These are phyloP conservation scores for Tethya wilhelma DNA, from an alignment of 37 sponge, comb jelly and placozoan genomes.

Conservation along the genomic window DNA sequence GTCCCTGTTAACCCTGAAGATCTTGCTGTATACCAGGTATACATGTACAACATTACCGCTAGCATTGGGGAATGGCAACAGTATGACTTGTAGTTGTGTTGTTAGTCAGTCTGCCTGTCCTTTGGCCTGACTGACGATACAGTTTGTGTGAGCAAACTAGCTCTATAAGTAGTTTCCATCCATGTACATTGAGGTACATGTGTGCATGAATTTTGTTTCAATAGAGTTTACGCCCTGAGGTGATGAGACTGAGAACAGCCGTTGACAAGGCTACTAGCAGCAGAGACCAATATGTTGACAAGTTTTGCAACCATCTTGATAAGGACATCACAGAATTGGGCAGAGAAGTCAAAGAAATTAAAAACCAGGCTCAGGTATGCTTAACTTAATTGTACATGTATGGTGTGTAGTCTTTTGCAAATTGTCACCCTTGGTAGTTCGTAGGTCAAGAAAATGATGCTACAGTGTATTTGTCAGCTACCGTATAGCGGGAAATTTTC, in stretches of 20 bases:
- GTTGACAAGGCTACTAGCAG: conserved; percentile 90
- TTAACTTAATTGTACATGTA: background rate
- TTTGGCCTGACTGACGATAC: too few species aligned
- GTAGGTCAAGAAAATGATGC: too few species aligned
- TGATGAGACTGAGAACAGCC: conserved; percentile 68
- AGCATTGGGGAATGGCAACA: too few species aligned
- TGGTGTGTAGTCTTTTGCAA: background rate
- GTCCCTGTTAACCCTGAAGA: conserved; percentile 96
- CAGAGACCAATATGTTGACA: conserved; percentile 87
- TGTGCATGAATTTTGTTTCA: too few species aligned
- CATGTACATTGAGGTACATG: too few species aligned
- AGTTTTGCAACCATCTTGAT: conserved; percentile 90
- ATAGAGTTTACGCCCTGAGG: conserved; percentile 90
- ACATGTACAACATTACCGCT: too few species aligned
- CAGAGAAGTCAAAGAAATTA: conserved; percentile 91
- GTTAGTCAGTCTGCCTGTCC: too few species aligned
- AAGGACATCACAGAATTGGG: conserved; percentile 87
- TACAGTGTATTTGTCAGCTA: too few species aligned
- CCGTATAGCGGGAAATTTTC: too few species aligned
- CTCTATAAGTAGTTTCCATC: too few species aligned
- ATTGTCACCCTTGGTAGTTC: background rate
- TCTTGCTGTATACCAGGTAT: conserved; percentile 86
- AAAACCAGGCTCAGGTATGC: conserved; percentile 81
- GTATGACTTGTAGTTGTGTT: too few species aligned
- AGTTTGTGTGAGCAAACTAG: background rate